Percentiles rank a stretch among this genome's conserved stretches.
Conservation (phyloP, 1,140 invertebrate genomes). For the Thaumetopoea pityocampa region DNA sequence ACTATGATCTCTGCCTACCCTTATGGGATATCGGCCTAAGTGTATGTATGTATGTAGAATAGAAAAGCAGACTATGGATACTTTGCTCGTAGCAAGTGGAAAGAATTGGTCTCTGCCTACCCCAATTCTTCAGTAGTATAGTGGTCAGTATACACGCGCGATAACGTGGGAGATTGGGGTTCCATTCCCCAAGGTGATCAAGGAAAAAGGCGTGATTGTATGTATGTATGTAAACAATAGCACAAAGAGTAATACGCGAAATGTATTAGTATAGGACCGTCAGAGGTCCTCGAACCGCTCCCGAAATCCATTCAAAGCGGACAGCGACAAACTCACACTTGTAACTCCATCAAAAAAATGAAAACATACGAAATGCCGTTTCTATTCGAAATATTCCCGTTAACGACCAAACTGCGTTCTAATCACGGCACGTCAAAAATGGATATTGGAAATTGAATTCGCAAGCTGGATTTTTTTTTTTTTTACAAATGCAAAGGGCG, state of each 20-base stretch:
- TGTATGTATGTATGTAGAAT: no score
- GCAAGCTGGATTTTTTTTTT: conserved; percentile 50
- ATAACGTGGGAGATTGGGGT: no score
- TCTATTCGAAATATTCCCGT: conserved; percentile 35
- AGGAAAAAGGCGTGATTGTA: no score
- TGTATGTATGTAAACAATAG: no score
- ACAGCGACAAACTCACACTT: conserved; percentile 22
- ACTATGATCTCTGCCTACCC: no score
- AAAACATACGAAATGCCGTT: conserved; percentile 30
- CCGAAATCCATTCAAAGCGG: conserved; percentile 1
- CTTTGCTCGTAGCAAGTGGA: no score
- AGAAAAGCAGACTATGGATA: no score
- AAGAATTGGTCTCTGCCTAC: no score
- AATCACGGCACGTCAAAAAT: conserved; percentile 73
- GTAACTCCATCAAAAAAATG: conserved; percentile 29
- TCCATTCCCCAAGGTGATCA: no score
- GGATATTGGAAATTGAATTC: conserved; percentile 72
- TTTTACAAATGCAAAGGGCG: conserved; percentile 45
- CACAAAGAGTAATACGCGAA: not conserved
- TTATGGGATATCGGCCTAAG: no score
- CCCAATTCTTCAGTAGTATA: no score
- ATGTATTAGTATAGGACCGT: not conserved
- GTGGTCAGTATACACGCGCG: no score
- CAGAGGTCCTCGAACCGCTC: conserved; percentile 1
- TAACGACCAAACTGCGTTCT: conserved; percentile 71